Conservation (phyloP, 2,888 invertebrate species). For the Drosophila kanekoi region DNA sequence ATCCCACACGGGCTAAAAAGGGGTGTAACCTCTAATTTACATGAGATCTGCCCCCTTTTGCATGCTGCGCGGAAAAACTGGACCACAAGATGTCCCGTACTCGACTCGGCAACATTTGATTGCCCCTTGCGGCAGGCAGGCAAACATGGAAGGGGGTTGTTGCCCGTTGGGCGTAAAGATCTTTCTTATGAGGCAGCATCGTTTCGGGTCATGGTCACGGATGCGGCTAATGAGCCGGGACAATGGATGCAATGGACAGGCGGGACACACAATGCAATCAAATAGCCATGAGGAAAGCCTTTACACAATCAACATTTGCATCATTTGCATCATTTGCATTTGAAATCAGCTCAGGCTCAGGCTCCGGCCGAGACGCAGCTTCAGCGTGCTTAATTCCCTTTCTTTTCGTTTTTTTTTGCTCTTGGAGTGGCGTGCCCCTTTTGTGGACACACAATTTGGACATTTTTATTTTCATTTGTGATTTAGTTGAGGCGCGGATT, state of each 20-base stretch:
- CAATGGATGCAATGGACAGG: conserved; percentile 69
- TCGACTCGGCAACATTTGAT: conserved; percentile 66
- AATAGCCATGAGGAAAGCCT: conserved; percentile 68
- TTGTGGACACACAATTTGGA: conserved; percentile 77
- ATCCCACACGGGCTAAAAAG: conserved; percentile 42
- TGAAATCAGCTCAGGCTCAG: conserved; percentile 69
- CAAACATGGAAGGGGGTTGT: conserved; percentile 35
- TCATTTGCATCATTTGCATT: conserved; percentile 64
- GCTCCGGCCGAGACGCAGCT: neutral
- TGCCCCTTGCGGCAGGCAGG: conserved; percentile 21
- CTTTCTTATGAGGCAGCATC: conserved; percentile 34
- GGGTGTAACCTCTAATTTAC: conserved; percentile 65
- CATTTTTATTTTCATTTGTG: conserved; percentile 81
- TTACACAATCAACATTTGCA: conserved; percentile 8
- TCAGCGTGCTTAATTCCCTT: conserved; percentile 4
- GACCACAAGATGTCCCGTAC: conserved; percentile 58
- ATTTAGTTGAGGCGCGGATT: conserved; percentile 74
- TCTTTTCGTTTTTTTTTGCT: conserved; percentile 7
- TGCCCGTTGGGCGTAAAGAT: conserved; percentile 46
- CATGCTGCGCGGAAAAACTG: conserved; percentile 61
- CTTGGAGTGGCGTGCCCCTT: conserved; percentile 50
- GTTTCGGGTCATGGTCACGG: conserved; percentile 66
- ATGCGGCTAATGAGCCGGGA: conserved; percentile 73
- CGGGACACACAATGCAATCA: conserved; percentile 70
- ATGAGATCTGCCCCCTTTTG: conserved; percentile 48